Percentiles rank a stretch among this genome's conserved stretches.
Conservation (phyloP, 2,888 invertebrate genomes). For the Spilosoma lubricipeda region DNA sequence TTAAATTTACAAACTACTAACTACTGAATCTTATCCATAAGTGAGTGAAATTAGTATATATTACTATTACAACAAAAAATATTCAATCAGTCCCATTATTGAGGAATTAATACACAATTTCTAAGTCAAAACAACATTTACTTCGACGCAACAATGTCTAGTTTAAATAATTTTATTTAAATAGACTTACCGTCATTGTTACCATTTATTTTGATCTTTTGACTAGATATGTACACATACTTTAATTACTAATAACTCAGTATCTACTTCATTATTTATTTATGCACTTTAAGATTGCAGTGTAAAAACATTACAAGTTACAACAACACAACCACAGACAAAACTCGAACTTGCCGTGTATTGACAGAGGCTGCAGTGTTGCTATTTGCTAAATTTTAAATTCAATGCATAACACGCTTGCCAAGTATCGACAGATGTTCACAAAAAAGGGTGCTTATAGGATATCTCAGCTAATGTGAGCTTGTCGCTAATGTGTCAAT, state of each 20-base stretch:
- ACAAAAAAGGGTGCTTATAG: too few species aligned
- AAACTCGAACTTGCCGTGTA: not conserved
- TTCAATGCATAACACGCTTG: too few species aligned
- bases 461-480: too few species aligned
- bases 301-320: not conserved
- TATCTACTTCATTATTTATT: slow-evolving; percentile 6
- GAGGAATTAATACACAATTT: not conserved
- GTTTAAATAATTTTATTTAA: too few species aligned
- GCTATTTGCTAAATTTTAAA: not conserved
- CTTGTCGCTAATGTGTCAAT: too few species aligned
- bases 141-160: not conserved
- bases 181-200: slow-evolving; percentile 43
- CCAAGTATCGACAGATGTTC: too few species aligned
- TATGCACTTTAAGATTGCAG: not conserved
- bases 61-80: slow-evolving; percentile 1
- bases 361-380: not conserved
- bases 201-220: slow-evolving; percentile 29
- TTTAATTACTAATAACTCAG: slow-evolving; percentile 6
- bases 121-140: not conserved
- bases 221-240: slow-evolving; percentile 21
- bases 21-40: not conserved
- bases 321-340: not conserved
- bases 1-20: not conserved
- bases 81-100: not conserved
- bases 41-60: not conserved